These are phyloP conservation scores for Erythrolamprus reginae DNA, from an alignment of 2,113 vertebrate species.

Conservation along the genomic window DNA sequence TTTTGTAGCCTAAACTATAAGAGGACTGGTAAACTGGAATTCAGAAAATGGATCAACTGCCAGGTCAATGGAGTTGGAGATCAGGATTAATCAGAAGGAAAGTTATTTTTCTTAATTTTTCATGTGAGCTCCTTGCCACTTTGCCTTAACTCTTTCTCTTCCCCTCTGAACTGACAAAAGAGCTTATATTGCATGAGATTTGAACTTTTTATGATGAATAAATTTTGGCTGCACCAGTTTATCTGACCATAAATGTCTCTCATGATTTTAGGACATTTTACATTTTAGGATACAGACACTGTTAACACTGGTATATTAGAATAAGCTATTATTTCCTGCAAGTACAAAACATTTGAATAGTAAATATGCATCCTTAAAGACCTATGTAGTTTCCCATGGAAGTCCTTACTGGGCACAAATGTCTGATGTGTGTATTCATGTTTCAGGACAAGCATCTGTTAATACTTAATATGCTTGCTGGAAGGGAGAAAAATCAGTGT, in stretches of 20 bases:
- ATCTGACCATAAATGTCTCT: neutral
- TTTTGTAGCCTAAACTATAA: neutral
- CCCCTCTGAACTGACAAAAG: neutral
- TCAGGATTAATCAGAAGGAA: neutral
- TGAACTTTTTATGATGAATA: neutral
- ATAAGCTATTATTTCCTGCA: neutral
- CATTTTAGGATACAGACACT: neutral
- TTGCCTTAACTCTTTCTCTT: neutral
- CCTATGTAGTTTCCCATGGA: neutral
- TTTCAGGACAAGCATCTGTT: neutral
- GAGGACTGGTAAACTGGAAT: neutral
- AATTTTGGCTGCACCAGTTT: neutral
- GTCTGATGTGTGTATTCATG: neutral
- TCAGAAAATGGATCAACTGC: neutral
- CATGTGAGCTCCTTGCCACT: neutral
- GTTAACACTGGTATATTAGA: neutral
- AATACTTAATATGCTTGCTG: neutral
- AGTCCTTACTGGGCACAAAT: neutral
- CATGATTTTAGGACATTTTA: neutral
- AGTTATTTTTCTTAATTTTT: neutral
- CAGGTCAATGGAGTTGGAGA: neutral
- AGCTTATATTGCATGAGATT: neutral
- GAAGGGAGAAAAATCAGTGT: neutral
- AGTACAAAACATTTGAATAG: neutral
- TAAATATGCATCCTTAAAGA: neutral